A percentile compares a stretch with the other conserved stretches of the same genome.
Evolutionary conservation across 2,888 invertebrate genomes (phyloP).

Genomic region (Caenorhabditis sp.): DNA sequence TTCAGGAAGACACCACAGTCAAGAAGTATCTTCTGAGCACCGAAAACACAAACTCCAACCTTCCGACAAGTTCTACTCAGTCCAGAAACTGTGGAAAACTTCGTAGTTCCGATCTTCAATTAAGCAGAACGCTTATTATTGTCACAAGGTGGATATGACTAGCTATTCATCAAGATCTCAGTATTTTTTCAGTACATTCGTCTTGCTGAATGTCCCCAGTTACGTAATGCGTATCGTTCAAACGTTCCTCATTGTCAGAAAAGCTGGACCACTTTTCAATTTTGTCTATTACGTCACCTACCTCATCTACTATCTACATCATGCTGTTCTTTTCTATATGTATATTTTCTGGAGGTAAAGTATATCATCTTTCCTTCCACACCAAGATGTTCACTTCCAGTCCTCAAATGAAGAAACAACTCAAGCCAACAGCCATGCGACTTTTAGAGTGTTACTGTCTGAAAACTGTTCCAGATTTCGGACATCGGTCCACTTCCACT

Average conservation of each 20-base stretch:
- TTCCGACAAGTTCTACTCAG: slow-evolving; percentile 67
- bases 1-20: slow-evolving; percentile 77
- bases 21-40: slow-evolving; percentile 77
- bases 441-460: slow-evolving; percentile 82
- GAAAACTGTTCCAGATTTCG: slow-evolving; percentile 83
- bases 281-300: slow-evolving; percentile 73
- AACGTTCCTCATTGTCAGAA: slow-evolving; percentile 27
- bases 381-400: slow-evolving; percentile 61
- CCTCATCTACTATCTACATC: slow-evolving; percentile 81
- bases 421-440: slow-evolving; percentile 81
- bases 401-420: slow-evolving; percentile 83
- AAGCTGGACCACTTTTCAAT: slow-evolving; percentile 60
- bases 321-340: slow-evolving; percentile 80
- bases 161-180: no score
- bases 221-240: slow-evolving; percentile 75
- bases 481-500: slow-evolving; percentile 76
- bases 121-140: slow-evolving; percentile 81
- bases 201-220: slow-evolving; percentile 82
- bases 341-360: slow-evolving; percentile 81
- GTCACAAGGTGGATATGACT: slow-evolving; percentile 78
- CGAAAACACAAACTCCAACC: slow-evolving; percentile 48
- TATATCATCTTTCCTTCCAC: neutral
- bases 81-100: slow-evolving; percentile 74
- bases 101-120: slow-evolving; percentile 80
- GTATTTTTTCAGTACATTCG: slow-evolving; percentile 80